These are phyloP conservation scores for Charanyca ferruginea DNA, from an alignment of 2,888 invertebrate species.

Conservation along the genomic window DNA sequence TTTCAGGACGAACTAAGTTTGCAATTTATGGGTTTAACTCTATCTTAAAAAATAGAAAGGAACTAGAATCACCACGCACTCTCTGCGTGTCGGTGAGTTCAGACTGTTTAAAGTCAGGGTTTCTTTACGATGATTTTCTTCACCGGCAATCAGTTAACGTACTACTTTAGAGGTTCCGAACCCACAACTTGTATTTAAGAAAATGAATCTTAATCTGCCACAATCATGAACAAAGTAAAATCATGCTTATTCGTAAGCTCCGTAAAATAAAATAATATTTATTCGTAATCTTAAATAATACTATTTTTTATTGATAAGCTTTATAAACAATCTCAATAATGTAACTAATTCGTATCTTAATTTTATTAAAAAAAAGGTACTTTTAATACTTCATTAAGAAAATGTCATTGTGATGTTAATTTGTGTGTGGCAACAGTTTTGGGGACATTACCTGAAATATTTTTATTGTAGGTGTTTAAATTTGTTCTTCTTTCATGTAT, in stretches of 20 bases:
- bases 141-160: neutral
- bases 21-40: neutral
- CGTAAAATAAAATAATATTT: slow-evolving; percentile 21
- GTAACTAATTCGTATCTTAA: slow-evolving; percentile 41
- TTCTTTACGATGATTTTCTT: slow-evolving; percentile 12
- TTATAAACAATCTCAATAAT: slow-evolving; percentile 55
- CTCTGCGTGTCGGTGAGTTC: neutral
- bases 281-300: slow-evolving; percentile 52
- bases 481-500: no score
- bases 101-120: neutral
- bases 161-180: slow-evolving; percentile 1
- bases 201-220: neutral
- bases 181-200: neutral
- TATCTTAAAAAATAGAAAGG: no score
- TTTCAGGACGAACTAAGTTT: slow-evolving; percentile 4
- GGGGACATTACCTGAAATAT: no score
- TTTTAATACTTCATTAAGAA: slow-evolving; percentile 5
- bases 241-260: slow-evolving; percentile 15
- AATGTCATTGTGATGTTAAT: slow-evolving; percentile 4
- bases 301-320: slow-evolving; percentile 63
- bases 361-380: slow-evolving; percentile 26
- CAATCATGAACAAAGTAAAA: slow-evolving; percentile 8
- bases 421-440: slow-evolving; percentile 46
- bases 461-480: neutral
- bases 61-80: neutral